Evolutionary conservation across 2,888 invertebrate genomes (phyloP).

Genomic region (Drosophila anomelani): DNA sequence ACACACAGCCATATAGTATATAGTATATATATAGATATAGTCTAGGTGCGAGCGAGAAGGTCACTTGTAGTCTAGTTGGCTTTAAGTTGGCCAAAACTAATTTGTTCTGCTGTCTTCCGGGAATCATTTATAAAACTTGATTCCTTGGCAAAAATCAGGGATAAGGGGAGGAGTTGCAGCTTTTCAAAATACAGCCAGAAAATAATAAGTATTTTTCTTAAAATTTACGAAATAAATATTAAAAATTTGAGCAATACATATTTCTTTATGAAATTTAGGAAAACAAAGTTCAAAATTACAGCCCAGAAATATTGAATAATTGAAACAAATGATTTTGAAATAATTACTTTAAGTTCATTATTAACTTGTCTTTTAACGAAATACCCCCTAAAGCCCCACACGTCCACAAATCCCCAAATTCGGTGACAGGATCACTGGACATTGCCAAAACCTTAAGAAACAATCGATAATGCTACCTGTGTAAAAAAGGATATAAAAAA

Average conservation of each 20-base stretch:
- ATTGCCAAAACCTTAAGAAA: neutral
- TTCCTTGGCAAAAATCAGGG: neutral
- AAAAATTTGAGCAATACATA: neutral
- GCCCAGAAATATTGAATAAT: neutral
- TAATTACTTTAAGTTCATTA: neutral
- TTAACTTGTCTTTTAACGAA: neutral
- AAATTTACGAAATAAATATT: neutral
- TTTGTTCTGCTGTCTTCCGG: slow-evolving; percentile 4
- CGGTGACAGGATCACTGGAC: neutral
- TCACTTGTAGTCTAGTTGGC: slow-evolving; percentile 15
- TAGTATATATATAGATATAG: neutral
- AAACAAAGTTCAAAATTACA: too few species aligned
- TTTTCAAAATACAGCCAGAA: too few species aligned
- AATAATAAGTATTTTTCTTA: neutral
- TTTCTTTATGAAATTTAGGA: too few species aligned
- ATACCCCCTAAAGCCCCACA: neutral
- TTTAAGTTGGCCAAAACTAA: slow-evolving; percentile 22
- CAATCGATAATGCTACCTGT: slow-evolving; percentile 19
- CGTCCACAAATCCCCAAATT: neutral
- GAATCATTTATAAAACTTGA: neutral
- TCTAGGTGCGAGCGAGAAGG: neutral
- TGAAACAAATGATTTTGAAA: neutral
- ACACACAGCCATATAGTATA: slow-evolving; percentile 3
- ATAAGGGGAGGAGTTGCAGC: neutral
- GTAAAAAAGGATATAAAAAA: neutral